Percentiles rank a stretch among this genome's conserved stretches.
Conservation (phyloP, 2,797 vertebrate species). For the Intellagama lesueurii region DNA sequence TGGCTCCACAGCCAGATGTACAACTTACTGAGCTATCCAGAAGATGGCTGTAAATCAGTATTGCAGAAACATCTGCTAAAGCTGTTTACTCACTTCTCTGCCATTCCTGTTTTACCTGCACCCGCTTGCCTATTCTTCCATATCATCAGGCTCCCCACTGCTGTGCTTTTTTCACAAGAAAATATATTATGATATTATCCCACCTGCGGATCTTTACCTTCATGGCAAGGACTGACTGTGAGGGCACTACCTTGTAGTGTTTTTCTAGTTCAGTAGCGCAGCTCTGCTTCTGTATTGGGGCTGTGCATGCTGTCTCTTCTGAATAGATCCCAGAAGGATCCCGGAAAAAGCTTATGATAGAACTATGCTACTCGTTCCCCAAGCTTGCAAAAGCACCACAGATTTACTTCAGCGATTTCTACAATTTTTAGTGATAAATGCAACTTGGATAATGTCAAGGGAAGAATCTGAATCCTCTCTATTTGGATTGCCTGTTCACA, state of each 20-base stretch:
- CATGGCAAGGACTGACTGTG: neutral
- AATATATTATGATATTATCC: neutral
- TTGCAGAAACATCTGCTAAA: too few relatives aligned
- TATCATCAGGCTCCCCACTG: neutral
- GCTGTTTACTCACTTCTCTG: too few relatives aligned
- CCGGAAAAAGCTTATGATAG: neutral
- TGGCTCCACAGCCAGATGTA: too few relatives aligned
- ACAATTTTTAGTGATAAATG: neutral
- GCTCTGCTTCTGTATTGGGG: neutral
- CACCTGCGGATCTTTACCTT: neutral
- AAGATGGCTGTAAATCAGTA: too few relatives aligned
- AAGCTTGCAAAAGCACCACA: neutral
- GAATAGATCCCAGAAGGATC: neutral
- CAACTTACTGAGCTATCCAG: too few relatives aligned
- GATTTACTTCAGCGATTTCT: neutral
- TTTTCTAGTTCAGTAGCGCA: neutral
- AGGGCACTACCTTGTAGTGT: neutral
- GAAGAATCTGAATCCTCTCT: neutral
- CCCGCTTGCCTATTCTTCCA: neutral
- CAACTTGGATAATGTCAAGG: neutral
- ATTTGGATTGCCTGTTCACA: neutral
- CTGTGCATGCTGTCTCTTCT: neutral
- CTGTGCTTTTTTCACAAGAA: neutral
- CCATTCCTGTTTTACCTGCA: too few relatives aligned
- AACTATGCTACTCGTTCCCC: neutral